A percentile compares a stretch with the other conserved stretches of the same genome.
Conservation (phyloP, 1,140 invertebrate species). For the Aphelenchoides avenae region DNA sequence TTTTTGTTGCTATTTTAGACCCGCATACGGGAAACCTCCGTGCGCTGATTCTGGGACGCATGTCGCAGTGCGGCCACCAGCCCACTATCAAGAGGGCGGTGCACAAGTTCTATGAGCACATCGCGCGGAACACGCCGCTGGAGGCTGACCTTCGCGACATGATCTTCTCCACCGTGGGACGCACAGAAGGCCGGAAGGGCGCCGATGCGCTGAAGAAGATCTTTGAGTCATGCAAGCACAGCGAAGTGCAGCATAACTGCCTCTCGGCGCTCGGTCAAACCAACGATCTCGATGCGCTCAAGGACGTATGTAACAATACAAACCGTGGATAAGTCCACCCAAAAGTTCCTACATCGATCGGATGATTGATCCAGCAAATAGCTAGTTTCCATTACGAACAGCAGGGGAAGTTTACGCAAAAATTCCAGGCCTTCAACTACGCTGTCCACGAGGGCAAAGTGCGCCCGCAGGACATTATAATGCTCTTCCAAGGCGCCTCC, state of each 20-base stretch:
- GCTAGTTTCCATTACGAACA: no score
- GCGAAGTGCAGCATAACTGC: slow-evolving; percentile 87
- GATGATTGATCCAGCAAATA: no score
- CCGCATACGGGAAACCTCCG: slow-evolving; percentile 74
- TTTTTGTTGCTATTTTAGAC: slow-evolving; percentile 26
- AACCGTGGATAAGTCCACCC: no score
- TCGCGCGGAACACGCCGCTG: slow-evolving; percentile 66
- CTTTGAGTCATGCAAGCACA: slow-evolving; percentile 77
- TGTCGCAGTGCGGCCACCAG: slow-evolving; percentile 75
- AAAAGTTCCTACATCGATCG: no score
- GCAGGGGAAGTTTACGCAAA: no score
- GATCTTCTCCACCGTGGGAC: slow-evolving; percentile 77
- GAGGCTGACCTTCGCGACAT: slow-evolving; percentile 78
- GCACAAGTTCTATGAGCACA: slow-evolving; percentile 70
- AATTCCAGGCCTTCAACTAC: slow-evolving; percentile 37
- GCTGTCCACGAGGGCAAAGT: slow-evolving; percentile 83
- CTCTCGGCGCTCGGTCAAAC: no score
- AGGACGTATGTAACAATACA: no score
- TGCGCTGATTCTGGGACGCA: slow-evolving; percentile 77
- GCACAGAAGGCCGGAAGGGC: slow-evolving; percentile 68
- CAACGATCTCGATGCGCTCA: no score
- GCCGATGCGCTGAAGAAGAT: slow-evolving; percentile 76
- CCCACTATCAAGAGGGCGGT: slow-evolving; percentile 72
- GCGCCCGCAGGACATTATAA: slow-evolving; percentile 79
- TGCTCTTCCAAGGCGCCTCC: slow-evolving; percentile 74